Evolutionary conservation across 2,888 invertebrate genomes (phyloP), one percentile per base, ranked within the genome.

Genomic region (Sarcophaga subvicina): DNA sequence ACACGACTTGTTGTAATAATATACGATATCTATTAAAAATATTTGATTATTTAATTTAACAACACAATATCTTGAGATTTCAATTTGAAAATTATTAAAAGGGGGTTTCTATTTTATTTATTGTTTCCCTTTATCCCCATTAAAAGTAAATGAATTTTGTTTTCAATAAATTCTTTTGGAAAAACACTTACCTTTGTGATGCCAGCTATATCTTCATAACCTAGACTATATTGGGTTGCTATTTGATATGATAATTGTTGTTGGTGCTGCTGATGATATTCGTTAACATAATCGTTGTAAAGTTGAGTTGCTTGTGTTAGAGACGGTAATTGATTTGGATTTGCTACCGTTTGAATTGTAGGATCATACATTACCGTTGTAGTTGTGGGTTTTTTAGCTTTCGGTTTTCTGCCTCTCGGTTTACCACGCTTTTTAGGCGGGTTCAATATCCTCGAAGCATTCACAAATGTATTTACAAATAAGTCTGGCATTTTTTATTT

Each of bases 211-310:
- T 87, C 87, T 67, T 87, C 87, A 59, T 87, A 87, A 59, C 87
- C 87, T 79, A 85, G 72, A 76, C 80, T 85, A 79, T 84, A 79
- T 69, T 86, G 80, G 45, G 63, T 59, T 37, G 78, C 82, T 64
- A 75, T 85, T 79, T 81, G 82, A 82, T 85, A 85, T 75, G 82
- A 75, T 82, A 62, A 66, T 22, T 70, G 84, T 22, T 70, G 84
- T 22, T 70, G 84, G 54, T 83, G 83, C 63, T 83, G 86, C 6
- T 84, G 86, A 22, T 80, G 87, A 72, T 87, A 87, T 84, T 87
- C 87, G 87, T 87, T 87, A 76, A 84, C 87, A 87, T 87, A 87
- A 76, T 87, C 87, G 87, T 87, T 87, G 87, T 87, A 87, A 69
- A 87, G 79, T 82, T 87, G 84, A 47, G 81, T 62, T 63, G 79